These are phyloP conservation scores for Saturnia japonica DNA, from an alignment of 2,888 invertebrate genomes.

Conservation along the genomic window DNA sequence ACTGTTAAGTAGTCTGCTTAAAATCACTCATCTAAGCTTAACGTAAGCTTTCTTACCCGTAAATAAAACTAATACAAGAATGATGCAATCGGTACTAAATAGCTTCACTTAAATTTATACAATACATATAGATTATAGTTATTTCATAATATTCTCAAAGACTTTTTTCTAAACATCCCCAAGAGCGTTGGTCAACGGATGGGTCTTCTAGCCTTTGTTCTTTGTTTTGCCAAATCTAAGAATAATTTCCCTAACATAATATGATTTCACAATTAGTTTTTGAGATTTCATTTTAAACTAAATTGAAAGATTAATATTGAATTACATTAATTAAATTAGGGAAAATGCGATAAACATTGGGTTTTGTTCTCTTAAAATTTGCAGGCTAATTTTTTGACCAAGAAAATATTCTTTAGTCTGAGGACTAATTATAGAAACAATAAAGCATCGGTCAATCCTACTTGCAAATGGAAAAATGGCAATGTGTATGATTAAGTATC, in stretches of 20 bases:
- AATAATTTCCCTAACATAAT: not conserved
- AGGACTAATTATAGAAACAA: not conserved
- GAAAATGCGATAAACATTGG: not conserved
- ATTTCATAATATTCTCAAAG: not conserved
- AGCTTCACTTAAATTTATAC: not conserved
- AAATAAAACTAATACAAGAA: not conserved
- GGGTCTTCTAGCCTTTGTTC: not conserved
- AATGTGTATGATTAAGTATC: not conserved
- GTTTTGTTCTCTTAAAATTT: not conserved
- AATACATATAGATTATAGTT: not conserved
- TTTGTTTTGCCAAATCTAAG: not conserved
- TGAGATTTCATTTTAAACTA: not conserved
- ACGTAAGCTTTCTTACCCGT: not conserved
- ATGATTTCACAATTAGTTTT: not conserved
- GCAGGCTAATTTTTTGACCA: not conserved
- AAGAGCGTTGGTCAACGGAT: not conserved
- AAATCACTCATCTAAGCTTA: not conserved
- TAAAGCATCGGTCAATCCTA: not conserved
- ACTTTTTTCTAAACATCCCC: not conserved
- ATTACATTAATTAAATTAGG: not conserved
- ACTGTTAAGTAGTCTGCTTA: too few species aligned
- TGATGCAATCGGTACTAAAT: not conserved
- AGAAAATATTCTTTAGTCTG: too few species aligned
- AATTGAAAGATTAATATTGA: not conserved
- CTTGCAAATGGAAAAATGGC: not conserved